Evolutionary conservation across 2,797 vertebrate genomes (phyloP), one percentile per base, ranked within the genome.

Genomic region (Arvicola amphibius): DNA sequence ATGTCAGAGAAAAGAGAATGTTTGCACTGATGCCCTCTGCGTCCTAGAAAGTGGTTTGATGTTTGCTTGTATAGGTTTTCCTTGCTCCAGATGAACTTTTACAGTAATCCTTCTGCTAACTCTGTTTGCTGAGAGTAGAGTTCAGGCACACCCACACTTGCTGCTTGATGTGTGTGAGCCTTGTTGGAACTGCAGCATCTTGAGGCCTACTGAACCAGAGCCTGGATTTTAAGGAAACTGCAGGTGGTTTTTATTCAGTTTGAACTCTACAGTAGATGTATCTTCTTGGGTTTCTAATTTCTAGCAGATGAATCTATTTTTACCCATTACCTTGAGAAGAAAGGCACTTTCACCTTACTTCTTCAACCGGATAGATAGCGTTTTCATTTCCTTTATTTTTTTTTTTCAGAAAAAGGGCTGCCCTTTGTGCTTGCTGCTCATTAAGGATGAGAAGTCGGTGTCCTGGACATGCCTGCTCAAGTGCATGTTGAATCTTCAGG

Each of bases 291-390:
- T 90, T 96, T 95, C 59, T 96, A 93, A 95, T 88, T 93, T 95
- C 85, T 97, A 94, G 92, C 37, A 85, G 88, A 90, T 93, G 13
- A 84, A 56, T 93, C 80, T 97, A 65, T 95, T 93, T 96, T 96
- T 95, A 90, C 51, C 37, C 6, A 56, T 40, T 48, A 56, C 63
- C n/a, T 23, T 27, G 13, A 96, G 77, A 92, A 93, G 37, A 96
- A 96, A 81, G 88, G 56, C 65, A 29, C 83, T 88, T 90, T 94
- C 43, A 73, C 46, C 40, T 97, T 91, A 67, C 56, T 96, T 95
- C 59, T 94, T 80, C 77, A 63, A 69, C 77, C 65, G 78, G 59
- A 43, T 92, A 65, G 21, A 37, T 61, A 92, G 43, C 83, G 32
- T 71, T 93, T 88, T 97, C 11, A 11, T 76, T 91, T 63, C 27